Evolutionary conservation across 2,113 vertebrate genomes (phyloP), one percentile per base, ranked within the genome.

Genomic region (Callipepla squamata): DNA sequence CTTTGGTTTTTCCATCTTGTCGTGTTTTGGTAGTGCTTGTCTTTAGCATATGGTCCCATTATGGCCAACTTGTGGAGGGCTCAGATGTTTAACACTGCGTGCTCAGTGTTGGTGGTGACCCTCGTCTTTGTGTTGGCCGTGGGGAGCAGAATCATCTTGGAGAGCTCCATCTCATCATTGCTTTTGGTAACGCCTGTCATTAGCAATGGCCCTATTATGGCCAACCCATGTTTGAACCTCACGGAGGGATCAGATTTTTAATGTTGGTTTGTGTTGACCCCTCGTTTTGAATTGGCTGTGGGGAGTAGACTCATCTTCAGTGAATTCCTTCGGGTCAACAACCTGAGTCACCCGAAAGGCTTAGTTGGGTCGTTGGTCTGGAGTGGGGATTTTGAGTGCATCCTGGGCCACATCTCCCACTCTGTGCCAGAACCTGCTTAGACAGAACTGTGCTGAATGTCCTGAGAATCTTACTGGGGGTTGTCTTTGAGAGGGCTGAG

Each of bases 21-120:
- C 34, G 1, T 26, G 44, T 69, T 26, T 50, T 26, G n/a, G 3
- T 16, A 13, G 30, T 11, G 6, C 28, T 32, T 4, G 0, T 58
- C 57, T 59, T 55, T 36, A n/a, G 57, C 16, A 36, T 40, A 10
- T 9, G 51, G 14, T 53, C 51, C 26, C 16, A 26, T 51, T 15
- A 51, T 51, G 50, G 50, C 50, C 50, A 28, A 9, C 51, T 53
- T 16, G 26, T 26, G 51, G 8, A 53, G 50, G 25, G 25, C 26
- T 28, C 51, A 9, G 13, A 53, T 28, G 28, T 53, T 53, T 30
- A 30, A 53, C 30, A 15, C 51, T 28, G 51, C 8, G 8, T 53
- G 51, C 26, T 53, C 51, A 17, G 51, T 5, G 22, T 30, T 53
- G 26, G 8, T 30, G 26, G 51, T 53, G 51, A 53, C 51, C 51